Evolutionary conservation across 2,888 invertebrate species (phyloP), one percentile per base, ranked within the genome.

Genomic region (Oscheius sp.): DNA sequence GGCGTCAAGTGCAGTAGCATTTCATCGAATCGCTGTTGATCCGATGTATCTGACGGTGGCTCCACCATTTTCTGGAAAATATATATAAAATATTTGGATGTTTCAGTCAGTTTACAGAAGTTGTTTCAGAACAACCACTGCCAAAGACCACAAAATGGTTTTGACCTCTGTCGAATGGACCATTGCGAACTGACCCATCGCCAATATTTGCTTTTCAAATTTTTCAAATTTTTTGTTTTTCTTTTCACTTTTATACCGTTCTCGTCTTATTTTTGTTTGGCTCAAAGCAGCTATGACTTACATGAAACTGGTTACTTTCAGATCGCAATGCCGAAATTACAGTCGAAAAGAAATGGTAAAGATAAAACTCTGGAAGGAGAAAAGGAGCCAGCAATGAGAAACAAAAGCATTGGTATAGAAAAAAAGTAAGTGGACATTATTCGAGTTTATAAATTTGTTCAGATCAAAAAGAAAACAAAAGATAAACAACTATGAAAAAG

Each of bases 1-100:
- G 83, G 83, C 27, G 87, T 85, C 53, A 87, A 73, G 75, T 87
- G 87, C 23, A 82, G 68, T 61, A 84, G 73, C 87, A 87, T 87
- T 69, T 87, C 86, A 29, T 85, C 81, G 75, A 87, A 81, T 21
- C 87, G 77, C 74, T 87, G 87, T 74, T 85, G 77, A 78, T 87
- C 84, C 2, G 85, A 81, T 1, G 87, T 87, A 70, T 87, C 85
- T 6, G 87, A 87, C 41, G 82, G 76, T 56, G 73, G 64, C 73
- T 87, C 81, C n/a, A 84, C 79, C 87, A 87, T 87, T 52, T 66
- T 21, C 66, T 66, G 21, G 16, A 66, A 64, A 49, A 5, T 18
- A 49, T n/a, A n/a, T n/a, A n/a, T n/a, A n/a, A n/a, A 13, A 2
- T 18, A 13, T 13, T 16, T 49, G 49, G 16, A 5, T 49, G 21